These are phyloP conservation scores for Agrotis exclamationis DNA, from an alignment of 2,888 invertebrate species.

Conservation along the genomic window DNA sequence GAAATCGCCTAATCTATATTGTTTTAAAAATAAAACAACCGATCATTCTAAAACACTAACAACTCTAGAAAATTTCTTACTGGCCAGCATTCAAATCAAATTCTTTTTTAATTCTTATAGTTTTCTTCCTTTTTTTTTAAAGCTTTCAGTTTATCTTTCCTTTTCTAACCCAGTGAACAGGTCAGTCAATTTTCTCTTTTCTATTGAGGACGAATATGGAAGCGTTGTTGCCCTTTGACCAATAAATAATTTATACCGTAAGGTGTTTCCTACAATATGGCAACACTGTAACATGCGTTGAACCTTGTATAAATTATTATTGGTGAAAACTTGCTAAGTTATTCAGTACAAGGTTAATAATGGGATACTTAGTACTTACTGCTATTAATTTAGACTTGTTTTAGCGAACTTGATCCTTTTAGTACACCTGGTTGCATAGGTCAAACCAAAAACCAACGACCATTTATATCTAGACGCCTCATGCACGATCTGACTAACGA, in stretches of 20 bases:
- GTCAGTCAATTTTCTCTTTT: not conserved
- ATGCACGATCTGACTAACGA: no score
- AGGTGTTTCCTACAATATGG: conserved; percentile 27
- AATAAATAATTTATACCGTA: not conserved
- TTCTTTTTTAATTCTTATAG: no score
- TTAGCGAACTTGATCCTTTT: not conserved
- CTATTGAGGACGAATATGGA: not conserved
- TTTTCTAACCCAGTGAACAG: not conserved
- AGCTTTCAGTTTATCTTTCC: not conserved
- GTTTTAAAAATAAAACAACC: no score
- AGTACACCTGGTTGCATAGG: not conserved
- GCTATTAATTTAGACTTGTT: conserved; percentile 12
- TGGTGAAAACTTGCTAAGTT: conserved; percentile 20
- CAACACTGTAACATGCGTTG: conserved; percentile 22
- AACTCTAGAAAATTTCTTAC: no score
- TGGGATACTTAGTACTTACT: not conserved
- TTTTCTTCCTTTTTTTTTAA: not conserved
- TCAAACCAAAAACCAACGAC: no score
- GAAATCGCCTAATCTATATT: not conserved
- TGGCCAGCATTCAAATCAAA: no score
- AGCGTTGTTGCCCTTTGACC: conserved; percentile 23
- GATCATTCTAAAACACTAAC: no score
- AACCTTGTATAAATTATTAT: conserved; percentile 15
- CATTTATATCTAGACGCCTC: no score
- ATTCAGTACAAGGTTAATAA: conserved; percentile 15